Base-by-base conservation (phyloP, 1,140 invertebrate genomes). In the Sinonovacula constricta region DNA sequence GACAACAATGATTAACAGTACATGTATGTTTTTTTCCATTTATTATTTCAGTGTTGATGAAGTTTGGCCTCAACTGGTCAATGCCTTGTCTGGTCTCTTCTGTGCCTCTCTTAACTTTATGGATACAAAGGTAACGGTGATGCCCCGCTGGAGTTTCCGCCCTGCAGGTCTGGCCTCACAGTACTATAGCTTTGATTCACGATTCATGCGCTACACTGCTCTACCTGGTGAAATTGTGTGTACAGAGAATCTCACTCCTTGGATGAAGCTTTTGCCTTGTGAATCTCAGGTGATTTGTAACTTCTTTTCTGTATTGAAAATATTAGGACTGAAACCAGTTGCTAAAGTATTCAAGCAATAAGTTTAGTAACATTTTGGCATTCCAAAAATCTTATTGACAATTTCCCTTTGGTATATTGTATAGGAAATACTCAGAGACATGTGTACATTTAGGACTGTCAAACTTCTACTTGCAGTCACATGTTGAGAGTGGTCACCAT, bases 191-290 rank as follows among this genome's bases (percentile, higher is more conserved):
- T 81, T 77, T 22, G 60, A 81, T 5, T 89, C 80, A 22, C 60
- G 83, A 18, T 83, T 83, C 57, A 68, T 96, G 51, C 92, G 96
- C 81, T 99, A 99, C 92, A 94, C 97, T 1, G 94, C 95, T 51
- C 90, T 99, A 70, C 97, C 98, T 0, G 93, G 95, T 77, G 98
- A 99, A 94, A 96, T 97, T 86, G 96, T 99, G 10, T 99, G 98
- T 88, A 99, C 98, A 24, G 98, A 99, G 93, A 99, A 99, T 93
- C 92, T 99, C 81, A 99, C 98, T 34, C 98, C 98, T 3, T 99
- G 97, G 95, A 98, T 98, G 87, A 99, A 99, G 91, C 91, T 99
- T 1, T 88, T 99, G 36, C 98, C 98, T 2, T 99, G 98, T 92
- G 87, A 88, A 60, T 84, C 87, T 31, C 89, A 91, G 84, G 90